Base-by-base conservation (phyloP, 1,140 invertebrate genomes). In the Sycophaga agraensis region DNA sequence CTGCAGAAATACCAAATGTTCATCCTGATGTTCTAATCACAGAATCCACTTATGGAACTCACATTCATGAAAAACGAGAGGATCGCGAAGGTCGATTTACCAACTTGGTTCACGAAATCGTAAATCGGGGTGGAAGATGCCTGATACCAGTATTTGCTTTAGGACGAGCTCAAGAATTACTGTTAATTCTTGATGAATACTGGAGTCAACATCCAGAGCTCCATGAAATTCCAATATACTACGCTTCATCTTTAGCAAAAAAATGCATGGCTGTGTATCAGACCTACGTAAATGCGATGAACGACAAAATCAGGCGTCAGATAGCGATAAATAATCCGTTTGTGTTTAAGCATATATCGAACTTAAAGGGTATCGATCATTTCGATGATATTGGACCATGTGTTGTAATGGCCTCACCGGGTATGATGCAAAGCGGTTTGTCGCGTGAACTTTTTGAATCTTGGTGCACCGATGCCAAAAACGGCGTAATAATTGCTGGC, bases 181-280 rank as follows among this genome's bases (percentile, higher is more conserved):
- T 99, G 1, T 83, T 99, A 3, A 99, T 99, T 73, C 82, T 98
- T 85, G 97, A 99, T 81, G 97, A 99, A 78, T 99, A 95, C 82
- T 99, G 98, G 98, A 89, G 91, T 43, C 89, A 92, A 46, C 97
- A 99, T 84, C 97, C 96, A 0, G 97, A 99, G 82, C 81, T 99
- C 2, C 97, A 99, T 69, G 96, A 99, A 76, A 95, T 99, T 69
- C 98, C 98, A 0, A 99, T 99, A 66, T 99, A 99, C 82, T 99
- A 99, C 83, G 97, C 97, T 0, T 98, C 96, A 1, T 98, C 96
- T 0, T 82, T 99, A 37, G 98, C 98, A 2, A 99, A 99, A 78
- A 99, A 99, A 75, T 99, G 98, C 76, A 99, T 99, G 97, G 92
- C 95, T 59, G 97, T 99, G 0, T 99, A 99, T 82, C 97, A 99